phyloP scores from a whole-genome alignment of 2,888 invertebrate genomes.

The Acanthosepion esculentum region DNA sequence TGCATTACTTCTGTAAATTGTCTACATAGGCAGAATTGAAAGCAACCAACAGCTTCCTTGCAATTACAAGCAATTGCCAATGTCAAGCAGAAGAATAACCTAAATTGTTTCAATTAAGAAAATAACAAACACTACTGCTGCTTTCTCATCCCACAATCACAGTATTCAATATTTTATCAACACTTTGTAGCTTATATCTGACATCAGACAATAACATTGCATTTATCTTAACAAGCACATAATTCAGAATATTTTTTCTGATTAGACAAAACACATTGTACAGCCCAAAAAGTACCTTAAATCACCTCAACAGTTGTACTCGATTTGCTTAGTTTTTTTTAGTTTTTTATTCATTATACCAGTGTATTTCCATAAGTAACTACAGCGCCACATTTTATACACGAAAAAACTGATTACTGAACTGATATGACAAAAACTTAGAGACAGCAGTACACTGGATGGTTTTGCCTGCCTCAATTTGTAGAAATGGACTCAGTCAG shows the following conservation, averaged over 20 bases:
- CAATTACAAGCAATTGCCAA: background rate
- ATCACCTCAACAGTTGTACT: background rate
- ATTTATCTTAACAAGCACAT: background rate
- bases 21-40: background rate
- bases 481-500: too few relatives aligned
- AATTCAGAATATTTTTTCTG: background rate
- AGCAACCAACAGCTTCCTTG: background rate
- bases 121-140: background rate
- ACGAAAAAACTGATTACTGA: background rate
- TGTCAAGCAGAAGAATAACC: background rate
- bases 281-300: background rate
- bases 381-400: background rate
- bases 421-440: too few relatives aligned
- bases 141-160: background rate
- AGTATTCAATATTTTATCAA: slow-evolving; percentile 17
- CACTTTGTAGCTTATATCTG: background rate
- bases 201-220: background rate
- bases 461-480: too few relatives aligned
- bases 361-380: background rate
- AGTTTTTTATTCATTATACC: background rate
- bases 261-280: slow-evolving; percentile 1
- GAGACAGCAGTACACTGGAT: too few relatives aligned
- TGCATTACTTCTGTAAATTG: background rate
- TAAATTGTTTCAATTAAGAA: slow-evolving; percentile 14
- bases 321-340: background rate